A percentile compares a stretch with the other conserved stretches of the same genome.
phyloP scores from a whole-genome alignment of 1,140 invertebrate species.

The Maniola jurtina region DNA sequence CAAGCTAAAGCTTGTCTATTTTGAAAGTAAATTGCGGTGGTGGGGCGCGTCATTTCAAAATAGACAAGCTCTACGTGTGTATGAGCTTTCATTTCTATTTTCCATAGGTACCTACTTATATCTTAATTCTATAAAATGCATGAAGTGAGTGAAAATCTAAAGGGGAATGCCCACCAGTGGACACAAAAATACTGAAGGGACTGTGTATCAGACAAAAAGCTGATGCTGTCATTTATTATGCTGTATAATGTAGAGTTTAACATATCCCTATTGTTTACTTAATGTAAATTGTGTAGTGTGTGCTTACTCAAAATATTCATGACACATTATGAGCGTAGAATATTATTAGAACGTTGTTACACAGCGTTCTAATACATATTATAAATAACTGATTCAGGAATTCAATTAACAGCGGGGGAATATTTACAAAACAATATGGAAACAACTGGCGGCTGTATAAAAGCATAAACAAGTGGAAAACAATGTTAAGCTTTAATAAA shows the following conservation, averaged over 20 bases:
- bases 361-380: conserved; percentile 35
- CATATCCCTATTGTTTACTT: conserved; percentile 17
- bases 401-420: conserved; percentile 42
- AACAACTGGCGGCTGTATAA: conserved; percentile 47
- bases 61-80: too few species aligned
- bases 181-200: too few species aligned
- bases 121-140: too few species aligned
- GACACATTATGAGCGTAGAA: conserved; percentile 32
- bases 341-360: conserved; percentile 34
- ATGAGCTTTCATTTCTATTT: too few species aligned
- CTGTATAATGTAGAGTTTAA: conserved; percentile 1
- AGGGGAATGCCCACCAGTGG: too few species aligned
- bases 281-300: conserved; percentile 23
- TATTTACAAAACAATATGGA: conserved; percentile 54
- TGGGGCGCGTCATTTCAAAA: too few species aligned
- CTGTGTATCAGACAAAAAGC: too few species aligned
- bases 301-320: conserved; percentile 31
- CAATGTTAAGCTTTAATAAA: conserved; percentile 73
- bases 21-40: too few species aligned
- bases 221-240: conserved; percentile 3
- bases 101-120: not conserved
- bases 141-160: too few species aligned
- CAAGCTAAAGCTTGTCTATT: too few species aligned
- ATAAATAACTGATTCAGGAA: conserved; percentile 39
- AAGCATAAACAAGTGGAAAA: conserved; percentile 56